These are phyloP conservation scores for Trididemnum nubilum DNA, from an alignment of 23 tunicate species.

Conservation along the genomic window DNA sequence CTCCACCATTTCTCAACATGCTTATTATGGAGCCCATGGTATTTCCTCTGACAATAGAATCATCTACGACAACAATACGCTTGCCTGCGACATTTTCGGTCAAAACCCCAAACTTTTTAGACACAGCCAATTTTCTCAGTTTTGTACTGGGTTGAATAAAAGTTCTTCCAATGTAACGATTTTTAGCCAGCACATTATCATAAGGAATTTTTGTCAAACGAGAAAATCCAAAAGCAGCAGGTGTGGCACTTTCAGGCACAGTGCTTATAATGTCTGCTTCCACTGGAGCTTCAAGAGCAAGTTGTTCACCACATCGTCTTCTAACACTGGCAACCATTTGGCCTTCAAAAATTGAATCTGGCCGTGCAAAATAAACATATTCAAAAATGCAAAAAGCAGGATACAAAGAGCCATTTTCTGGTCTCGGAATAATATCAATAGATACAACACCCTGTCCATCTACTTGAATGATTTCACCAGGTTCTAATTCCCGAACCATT, in stretches of 20 bases:
- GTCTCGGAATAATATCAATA: conserved; percentile 44
- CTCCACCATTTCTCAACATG: conserved; percentile 72
- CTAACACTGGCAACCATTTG: conserved; percentile 75
- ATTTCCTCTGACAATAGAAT: conserved; percentile 85
- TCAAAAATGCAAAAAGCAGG: conserved; percentile 89
- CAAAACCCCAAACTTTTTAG: conserved; percentile 81
- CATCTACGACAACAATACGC: conserved; percentile 80
- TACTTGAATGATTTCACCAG: conserved; percentile 70
- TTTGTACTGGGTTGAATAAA: conserved; percentile 81
- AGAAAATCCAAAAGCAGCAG: conserved; percentile 83
- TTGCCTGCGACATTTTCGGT: conserved; percentile 66
- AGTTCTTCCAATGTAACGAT: conserved; percentile 82
- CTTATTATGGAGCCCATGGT: conserved; percentile 69
- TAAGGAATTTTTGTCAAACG: conserved; percentile 49
- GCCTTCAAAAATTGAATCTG: conserved; percentile 69
- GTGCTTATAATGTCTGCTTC: conserved; percentile 82
- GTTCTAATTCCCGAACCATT: conserved; percentile 53
- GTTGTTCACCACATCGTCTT: conserved; percentile 53
- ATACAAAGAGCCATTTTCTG: conserved; percentile 14
- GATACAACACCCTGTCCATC: conserved; percentile 38
- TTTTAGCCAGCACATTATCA: conserved; percentile 82
- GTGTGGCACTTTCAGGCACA: conserved; percentile 91
- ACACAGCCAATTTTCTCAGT: conserved; percentile 71
- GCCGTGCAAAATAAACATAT: conserved; percentile 82
- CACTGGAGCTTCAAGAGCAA: conserved; percentile 76